A percentile compares a stretch with the other conserved stretches of the same genome.
phyloP scores from a whole-genome alignment of 2,113 vertebrate genomes.

The Hippolais icterina region DNA sequence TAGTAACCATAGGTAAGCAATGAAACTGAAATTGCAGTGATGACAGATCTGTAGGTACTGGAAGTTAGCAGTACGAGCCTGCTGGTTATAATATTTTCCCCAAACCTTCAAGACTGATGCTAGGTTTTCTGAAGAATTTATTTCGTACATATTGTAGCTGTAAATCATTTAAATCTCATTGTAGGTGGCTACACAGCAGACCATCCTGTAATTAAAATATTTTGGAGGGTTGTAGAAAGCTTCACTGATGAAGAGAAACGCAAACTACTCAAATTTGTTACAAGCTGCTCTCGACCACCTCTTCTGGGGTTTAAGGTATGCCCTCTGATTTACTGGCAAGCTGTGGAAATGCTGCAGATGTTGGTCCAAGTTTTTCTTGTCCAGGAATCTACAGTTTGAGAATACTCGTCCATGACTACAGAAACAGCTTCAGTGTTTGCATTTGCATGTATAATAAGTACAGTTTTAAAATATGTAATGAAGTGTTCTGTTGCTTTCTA shows the following conservation, averaged over 20 bases:
- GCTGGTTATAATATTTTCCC: background rate
- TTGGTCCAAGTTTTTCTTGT: background rate
- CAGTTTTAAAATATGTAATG: background rate
- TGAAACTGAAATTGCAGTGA: background rate
- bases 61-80: background rate
- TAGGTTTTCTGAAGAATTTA: background rate
- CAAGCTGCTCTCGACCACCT: slow-evolving; percentile 95
- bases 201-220: slow-evolving; percentile 93
- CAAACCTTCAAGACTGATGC: background rate
- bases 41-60: background rate
- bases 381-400: background rate
- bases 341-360: background rate
- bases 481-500: background rate
- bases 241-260: slow-evolving; percentile 97
- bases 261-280: slow-evolving; percentile 95
- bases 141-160: background rate
- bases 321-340: background rate
- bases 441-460: background rate
- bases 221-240: slow-evolving; percentile 97
- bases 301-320: slow-evolving; percentile 96
- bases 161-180: background rate
- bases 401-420: background rate
- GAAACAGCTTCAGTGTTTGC: background rate
- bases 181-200: slow-evolving; percentile 93
- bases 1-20: background rate